Evolutionary conservation across 1,140 invertebrate genomes (phyloP), one percentile per base, ranked within the genome.

Genomic region (Drosophila kurseongensis): DNA sequence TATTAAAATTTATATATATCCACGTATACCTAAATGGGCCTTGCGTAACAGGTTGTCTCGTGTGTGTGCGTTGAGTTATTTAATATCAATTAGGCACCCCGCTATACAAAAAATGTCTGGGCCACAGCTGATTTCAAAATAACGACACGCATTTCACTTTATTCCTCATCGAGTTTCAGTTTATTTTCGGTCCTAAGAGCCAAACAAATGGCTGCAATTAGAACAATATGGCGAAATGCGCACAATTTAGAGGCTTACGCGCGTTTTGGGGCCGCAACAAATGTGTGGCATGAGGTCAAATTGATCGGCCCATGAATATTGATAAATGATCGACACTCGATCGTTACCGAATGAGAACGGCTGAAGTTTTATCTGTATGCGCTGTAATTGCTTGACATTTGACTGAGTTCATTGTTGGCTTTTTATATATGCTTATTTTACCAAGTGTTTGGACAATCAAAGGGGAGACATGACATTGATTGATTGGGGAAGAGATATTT

Each of bases 181-280:
- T 56, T 51, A 32, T 44, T 59, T 14, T 23, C 9, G 32, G 44
- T 14, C 36, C 60, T 23, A 23, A 54, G 38, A 76, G 47, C 36
- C 58, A 69, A 88, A 86, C 82, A 86, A 86, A 86, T 86, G 82
- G 72, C 79, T 69, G 82, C 82, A 86, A 86, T 86, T 86, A 86
- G 83, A 88, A 88, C 82, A 88, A 88, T 86, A 88, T 86, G 82
- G 82, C 83, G 67, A 83, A 78, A 86, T 75, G 80, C 66, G 77
- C 27, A 73, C 66, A 88, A 73, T 83, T 86, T 88, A 59, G 73
- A 58, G 83, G 63, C 63, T 76, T 72, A 57, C 63, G 47, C 55
- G 45, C 57, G 65, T 61, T 74, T 54, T 56, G 48, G 62, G 42
- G 54, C 74, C 41, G 42, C 42, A 54, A 36, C 62, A 48, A 62